Evolutionary conservation across 2,797 vertebrate genomes (phyloP), one percentile per base, ranked within the genome.

Genomic region (Enteromius argenteus): DNA sequence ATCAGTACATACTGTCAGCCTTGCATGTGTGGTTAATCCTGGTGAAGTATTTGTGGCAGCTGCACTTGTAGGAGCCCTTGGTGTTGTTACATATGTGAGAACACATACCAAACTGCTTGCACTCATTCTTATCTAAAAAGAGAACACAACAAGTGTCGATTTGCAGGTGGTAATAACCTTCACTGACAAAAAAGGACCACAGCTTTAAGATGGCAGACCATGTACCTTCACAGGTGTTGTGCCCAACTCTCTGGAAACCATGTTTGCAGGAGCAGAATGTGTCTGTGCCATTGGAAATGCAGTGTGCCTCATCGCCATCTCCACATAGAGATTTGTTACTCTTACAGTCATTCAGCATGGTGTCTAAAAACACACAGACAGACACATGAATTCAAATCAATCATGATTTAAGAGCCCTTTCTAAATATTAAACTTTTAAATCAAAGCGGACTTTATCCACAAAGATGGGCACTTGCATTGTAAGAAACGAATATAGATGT

Each of bases 21-120:
- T 99, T 99, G 96, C 98, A 99, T 86, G 95, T 97, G 84, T 96
- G 93, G 78, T 97, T 95, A 0, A 96, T 96, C 92, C 95, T 97
- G 92, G 96, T 95, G 91, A 99, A 99, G 91, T 98, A 97, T 81
- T 97, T 97, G 53, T 97, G 93, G 2, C 98, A 99, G 94, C 95
- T 98, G 92, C 97, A 99, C 89, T 97, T 90, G 72, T 97, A 92
- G 53, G 97, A 95, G 37, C 98, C 98, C 91, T 99, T 99, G 86
- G 97, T 99, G 93, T 99, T 99, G 94, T 99, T 98, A 92, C 98
- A 99, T 85, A 98, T 93, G 84, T 99, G 98, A 0, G 98, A 98
- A 91, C 98, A 99, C 56, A 95, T 92, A 19, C 97, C 97, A 0
- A 98, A 99, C 85, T 94, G 95, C 78, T 95, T 91, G 90, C 98